Conservation (phyloP, 2,797 vertebrate genomes). For the Muscicapa striata region DNA sequence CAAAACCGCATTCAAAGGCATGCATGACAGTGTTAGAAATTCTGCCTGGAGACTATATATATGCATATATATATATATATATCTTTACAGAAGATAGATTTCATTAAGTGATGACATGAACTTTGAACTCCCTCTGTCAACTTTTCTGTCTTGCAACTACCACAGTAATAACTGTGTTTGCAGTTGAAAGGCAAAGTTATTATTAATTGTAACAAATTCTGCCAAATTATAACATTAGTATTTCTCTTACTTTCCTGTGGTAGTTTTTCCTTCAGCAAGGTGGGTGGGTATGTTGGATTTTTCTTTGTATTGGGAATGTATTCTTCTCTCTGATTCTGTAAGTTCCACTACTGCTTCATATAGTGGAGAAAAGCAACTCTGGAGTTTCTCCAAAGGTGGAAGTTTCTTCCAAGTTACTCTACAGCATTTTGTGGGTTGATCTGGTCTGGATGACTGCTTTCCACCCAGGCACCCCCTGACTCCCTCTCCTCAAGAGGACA, state of each 20-base stretch:
- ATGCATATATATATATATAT: background rate
- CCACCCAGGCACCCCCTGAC: background rate
- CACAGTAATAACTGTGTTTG: background rate
- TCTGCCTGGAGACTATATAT: background rate
- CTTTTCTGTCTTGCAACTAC: background rate
- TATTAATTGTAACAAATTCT: background rate
- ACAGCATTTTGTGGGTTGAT: background rate
- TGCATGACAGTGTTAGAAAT: background rate
- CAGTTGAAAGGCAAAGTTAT: background rate
- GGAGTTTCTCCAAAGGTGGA: background rate
- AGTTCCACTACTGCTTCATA: background rate
- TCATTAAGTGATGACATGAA: fast-evolving
- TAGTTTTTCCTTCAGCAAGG: background rate
- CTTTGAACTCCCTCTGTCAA: background rate
- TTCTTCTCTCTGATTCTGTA: background rate
- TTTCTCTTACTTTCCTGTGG: background rate
- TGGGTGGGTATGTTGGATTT: background rate
- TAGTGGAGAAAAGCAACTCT: background rate
- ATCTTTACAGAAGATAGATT: background rate
- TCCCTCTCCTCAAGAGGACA: background rate
- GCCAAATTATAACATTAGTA: background rate
- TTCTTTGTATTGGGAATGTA: background rate
- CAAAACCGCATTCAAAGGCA: background rate
- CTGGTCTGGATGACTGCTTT: background rate
- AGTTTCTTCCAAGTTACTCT: background rate